Percentiles rank a stretch among this genome's conserved stretches.
Evolutionary conservation across 2,113 vertebrate species (phyloP).

Genomic region (Chionodraco myersi): DNA sequence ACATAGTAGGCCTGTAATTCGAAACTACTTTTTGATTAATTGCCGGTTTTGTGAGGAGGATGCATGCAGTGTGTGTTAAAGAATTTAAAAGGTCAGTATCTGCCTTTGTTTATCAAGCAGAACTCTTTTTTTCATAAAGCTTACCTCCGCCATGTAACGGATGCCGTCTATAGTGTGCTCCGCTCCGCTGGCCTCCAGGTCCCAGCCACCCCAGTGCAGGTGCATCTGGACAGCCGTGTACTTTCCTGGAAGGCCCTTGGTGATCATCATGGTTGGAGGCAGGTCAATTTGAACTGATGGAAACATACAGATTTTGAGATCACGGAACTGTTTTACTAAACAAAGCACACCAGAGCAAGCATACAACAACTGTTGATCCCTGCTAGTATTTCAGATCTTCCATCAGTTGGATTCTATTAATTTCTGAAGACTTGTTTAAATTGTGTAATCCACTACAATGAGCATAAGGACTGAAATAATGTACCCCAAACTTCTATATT

Average conservation of each 20-base stretch:
- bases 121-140: background rate
- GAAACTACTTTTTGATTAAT: background rate
- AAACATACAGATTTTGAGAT: conserved; percentile 11
- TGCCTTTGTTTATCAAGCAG: background rate
- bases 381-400: no score
- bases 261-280: conserved; percentile 86
- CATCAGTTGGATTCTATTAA: background rate
- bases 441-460: background rate
- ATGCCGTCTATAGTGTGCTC: conserved; percentile 93
- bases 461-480: background rate
- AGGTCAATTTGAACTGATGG: conserved; percentile 89
- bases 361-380: background rate
- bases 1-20: no score
- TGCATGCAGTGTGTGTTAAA: background rate
- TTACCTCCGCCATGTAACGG: conserved; percentile 90
- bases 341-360: background rate
- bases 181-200: conserved; percentile 87
- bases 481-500: background rate
- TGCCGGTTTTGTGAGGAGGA: background rate
- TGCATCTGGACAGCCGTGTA: conserved; percentile 92
- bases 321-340: background rate
- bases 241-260: conserved; percentile 72
- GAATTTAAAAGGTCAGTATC: no score
- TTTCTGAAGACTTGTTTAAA: background rate
- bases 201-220: conserved; percentile 91